phyloP scores from a whole-genome alignment of 2,797 vertebrate genomes.

The Acipenser oxyrinchus region DNA sequence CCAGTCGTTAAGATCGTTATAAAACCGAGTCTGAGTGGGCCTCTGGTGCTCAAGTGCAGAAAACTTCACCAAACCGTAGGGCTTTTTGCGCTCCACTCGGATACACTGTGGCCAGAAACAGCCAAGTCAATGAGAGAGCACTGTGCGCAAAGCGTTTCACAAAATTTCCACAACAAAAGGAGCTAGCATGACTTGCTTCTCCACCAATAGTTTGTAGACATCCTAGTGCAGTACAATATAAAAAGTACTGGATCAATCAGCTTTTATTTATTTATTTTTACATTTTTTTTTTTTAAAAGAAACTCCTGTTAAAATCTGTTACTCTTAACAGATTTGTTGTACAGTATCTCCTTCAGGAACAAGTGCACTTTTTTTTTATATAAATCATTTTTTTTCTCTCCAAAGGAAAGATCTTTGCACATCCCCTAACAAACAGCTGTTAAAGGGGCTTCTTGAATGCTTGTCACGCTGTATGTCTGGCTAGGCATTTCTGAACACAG shows the following conservation, averaged over 20 bases:
- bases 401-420: conserved; percentile 49
- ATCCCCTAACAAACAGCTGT: conserved; percentile 44
- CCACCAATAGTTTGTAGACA: no score
- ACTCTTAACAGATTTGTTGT: conserved; percentile 7
- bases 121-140: not conserved
- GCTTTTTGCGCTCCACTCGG: conserved; percentile 18
- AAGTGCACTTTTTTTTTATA: conserved; percentile 28
- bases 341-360: conserved; percentile 18
- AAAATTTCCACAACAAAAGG: conserved; percentile 23
- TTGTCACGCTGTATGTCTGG: conserved; percentile 29
- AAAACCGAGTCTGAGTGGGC: conserved; percentile 20
- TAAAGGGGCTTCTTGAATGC: conserved; percentile 42
- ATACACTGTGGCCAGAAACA: conserved; percentile 2
- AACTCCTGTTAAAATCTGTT: conserved; percentile 5
- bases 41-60: conserved; percentile 24
- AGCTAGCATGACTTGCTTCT: no score
- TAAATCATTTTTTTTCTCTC: conserved; percentile 8
- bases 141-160: conserved; percentile 4
- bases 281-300: conserved; percentile 6
- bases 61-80: conserved; percentile 13
- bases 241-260: conserved; percentile 36
- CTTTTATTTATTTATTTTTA: no score
- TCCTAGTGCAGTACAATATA: no score
- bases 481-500: not conserved
- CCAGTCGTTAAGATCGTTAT: conserved; percentile 29